Evolutionary conservation across 2,888 invertebrate species (phyloP), one percentile per base, ranked within the genome.

Genomic region (Ophonus ardosiacus): DNA sequence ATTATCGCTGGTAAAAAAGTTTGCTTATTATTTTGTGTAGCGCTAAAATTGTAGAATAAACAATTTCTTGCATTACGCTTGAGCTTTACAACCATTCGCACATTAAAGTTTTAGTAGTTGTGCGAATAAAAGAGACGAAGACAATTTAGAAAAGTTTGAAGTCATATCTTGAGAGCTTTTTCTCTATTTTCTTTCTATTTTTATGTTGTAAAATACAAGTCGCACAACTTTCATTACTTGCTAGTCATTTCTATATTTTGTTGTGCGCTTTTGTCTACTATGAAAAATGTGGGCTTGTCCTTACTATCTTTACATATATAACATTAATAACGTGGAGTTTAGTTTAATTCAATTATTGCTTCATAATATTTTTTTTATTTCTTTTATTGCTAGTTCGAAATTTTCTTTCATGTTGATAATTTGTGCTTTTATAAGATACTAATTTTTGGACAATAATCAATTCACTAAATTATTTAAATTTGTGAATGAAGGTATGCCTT

Each of bases 131-230:
- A 74, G 13, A 40, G 43, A 74, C 40, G 18, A 74, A 17, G 43
- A 74, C 43, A 74, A 74, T 74, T 43, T 74, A 43, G 18, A 74
- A 74, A 74, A 74, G 71, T 74, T 74, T 74, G 71, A 40, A 74
- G 71, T 74, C 71, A 74, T 74, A 74, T 71, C 71, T 43, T 18
- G 43, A 40, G 43, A 71, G 43, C 17, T 17, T 74, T 40, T 74
- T 15, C 17, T 40, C 17, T 38, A 71, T 71, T 71, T 71, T 71
- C 68, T 74, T 43, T 74, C 71, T 74, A 74, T 74, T 74, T 74
- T 40, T 43, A 43, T 18, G 71, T 74, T 74, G 18, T 43, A 43
- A 43, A 74, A 15, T 17, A 68, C 38, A 38, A 51, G 71, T 74
- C 71, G 40, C 68, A 43, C 71, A 74, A 74, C 43, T 74, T 74